A percentile compares a stretch with the other conserved stretches of the same genome.
phyloP scores from a whole-genome alignment of 1,140 invertebrate species.

The Globodera rostochiensis region DNA sequence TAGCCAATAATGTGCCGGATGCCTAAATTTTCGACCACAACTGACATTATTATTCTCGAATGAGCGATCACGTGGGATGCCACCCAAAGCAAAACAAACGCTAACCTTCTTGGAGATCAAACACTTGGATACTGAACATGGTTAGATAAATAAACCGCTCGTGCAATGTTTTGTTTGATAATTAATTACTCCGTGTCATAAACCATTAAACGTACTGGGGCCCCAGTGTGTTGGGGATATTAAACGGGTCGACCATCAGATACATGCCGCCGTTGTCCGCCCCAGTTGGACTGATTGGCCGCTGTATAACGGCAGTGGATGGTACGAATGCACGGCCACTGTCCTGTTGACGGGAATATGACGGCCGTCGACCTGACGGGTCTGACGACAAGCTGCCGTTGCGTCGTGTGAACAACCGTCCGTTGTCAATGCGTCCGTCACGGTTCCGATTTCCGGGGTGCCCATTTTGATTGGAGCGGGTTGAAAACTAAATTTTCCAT shows the following conservation, averaged over 20 bases:
- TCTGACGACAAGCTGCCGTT: not conserved
- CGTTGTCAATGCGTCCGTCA: not conserved
- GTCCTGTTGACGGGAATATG: not conserved
- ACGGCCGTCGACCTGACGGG: not conserved
- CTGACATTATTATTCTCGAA: not conserved
- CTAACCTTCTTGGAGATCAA: conserved; percentile 3
- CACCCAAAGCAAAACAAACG: not conserved
- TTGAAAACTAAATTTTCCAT: not conserved
- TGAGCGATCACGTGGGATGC: not conserved
- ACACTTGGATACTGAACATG: not conserved
- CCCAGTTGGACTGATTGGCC: not conserved
- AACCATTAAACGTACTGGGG: not conserved
- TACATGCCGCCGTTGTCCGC: not conserved
- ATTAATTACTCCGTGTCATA: no score
- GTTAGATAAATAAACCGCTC: not conserved
- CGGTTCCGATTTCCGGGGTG: not conserved
- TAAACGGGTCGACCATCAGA: not conserved
- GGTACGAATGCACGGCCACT: not conserved
- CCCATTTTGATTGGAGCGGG: not conserved
- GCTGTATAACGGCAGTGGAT: not conserved
- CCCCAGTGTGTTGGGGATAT: not conserved
- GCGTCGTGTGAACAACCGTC: not conserved
- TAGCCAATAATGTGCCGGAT: conserved; percentile 31
- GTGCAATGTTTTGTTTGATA: no score
- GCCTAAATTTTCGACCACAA: conserved; percentile 5